phyloP scores from a whole-genome alignment of 2,113 vertebrate species.

The Etia nguti region DNA sequence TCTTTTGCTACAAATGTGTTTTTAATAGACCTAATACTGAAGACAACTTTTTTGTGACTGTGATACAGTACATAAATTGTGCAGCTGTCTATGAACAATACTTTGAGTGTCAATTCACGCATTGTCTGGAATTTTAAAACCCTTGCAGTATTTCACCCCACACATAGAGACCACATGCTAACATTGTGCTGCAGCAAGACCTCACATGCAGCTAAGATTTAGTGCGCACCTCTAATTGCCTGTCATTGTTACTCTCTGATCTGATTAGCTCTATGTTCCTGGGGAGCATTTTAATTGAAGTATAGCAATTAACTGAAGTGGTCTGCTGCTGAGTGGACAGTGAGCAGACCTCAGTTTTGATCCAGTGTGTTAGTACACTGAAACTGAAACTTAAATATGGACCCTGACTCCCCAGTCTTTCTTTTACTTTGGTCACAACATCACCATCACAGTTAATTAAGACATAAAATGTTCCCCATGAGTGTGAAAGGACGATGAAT shows the following conservation, averaged over 20 bases:
- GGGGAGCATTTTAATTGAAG: slow-evolving; percentile 26
- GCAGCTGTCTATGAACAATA: background rate
- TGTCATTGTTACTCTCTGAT: slow-evolving; percentile 12
- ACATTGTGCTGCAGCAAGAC: slow-evolving; percentile 2
- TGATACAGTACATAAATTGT: background rate
- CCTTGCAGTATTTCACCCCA: background rate
- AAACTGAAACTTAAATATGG: background rate
- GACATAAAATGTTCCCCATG: background rate
- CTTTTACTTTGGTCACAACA: background rate
- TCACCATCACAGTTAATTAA: background rate
- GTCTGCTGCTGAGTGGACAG: slow-evolving; percentile 16
- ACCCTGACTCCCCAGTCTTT: background rate
- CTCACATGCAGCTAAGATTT: slow-evolving; percentile 24
- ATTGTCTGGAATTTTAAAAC: background rate
- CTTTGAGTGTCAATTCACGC: background rate
- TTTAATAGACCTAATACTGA: background rate
- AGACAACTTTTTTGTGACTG: background rate
- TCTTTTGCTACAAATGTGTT: background rate
- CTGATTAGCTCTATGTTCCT: slow-evolving; percentile 20
- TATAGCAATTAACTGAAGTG: background rate
- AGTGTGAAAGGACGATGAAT: slow-evolving; percentile 10
- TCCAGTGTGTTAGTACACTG: background rate
- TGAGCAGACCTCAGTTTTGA: slow-evolving; percentile 7
- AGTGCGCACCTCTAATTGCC: background rate
- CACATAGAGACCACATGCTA: background rate